Percentiles rank a stretch among this genome's conserved stretches.
Evolutionary conservation across 2,888 invertebrate genomes (phyloP).

Genomic region (Cephus nigrinus): DNA sequence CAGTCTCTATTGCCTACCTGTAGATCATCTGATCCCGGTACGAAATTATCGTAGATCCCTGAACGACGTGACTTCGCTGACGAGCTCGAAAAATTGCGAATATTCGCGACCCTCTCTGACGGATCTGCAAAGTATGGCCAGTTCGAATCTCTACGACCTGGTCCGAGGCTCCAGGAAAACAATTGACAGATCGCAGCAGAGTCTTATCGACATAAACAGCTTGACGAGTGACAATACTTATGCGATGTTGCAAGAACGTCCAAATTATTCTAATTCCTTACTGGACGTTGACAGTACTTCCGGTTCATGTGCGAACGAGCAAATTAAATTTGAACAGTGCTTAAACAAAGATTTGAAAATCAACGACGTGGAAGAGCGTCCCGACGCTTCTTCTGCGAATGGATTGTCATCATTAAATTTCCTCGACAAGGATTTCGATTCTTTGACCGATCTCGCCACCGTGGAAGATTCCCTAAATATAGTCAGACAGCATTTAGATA

Average conservation of each 20-base stretch:
- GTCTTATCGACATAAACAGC: conserved; percentile 40
- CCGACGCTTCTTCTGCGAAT: not conserved
- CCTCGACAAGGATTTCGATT: conserved; percentile 39
- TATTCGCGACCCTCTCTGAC: conserved; percentile 48
- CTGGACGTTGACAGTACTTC: conserved; percentile 35
- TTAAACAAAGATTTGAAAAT: conserved; percentile 15
- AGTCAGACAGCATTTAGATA: conserved; percentile 30
- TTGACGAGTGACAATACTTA: conserved; percentile 41
- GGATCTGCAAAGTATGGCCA: conserved; percentile 42
- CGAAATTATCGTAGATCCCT: conserved; percentile 53
- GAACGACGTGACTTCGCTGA: conserved; percentile 51
- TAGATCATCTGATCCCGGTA: conserved; percentile 34
- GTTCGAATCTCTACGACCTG: conserved; percentile 41
- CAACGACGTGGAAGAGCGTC: conserved; percentile 5
- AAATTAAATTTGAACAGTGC: conserved; percentile 26
- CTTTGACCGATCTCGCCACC: conserved; percentile 41
- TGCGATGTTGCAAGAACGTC: conserved; percentile 14
- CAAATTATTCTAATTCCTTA: conserved; percentile 22
- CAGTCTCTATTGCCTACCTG: conserved; percentile 52
- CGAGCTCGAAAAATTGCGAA: conserved; percentile 48
- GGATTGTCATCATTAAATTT: not conserved
- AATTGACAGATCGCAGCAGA: conserved; percentile 37
- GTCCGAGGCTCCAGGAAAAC: conserved; percentile 39
- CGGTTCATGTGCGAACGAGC: conserved; percentile 29
- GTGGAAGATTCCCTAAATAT: conserved; percentile 34